Base-by-base conservation (phyloP, 2,113 vertebrate species). In the Brachyhypopomus occidentalis region DNA sequence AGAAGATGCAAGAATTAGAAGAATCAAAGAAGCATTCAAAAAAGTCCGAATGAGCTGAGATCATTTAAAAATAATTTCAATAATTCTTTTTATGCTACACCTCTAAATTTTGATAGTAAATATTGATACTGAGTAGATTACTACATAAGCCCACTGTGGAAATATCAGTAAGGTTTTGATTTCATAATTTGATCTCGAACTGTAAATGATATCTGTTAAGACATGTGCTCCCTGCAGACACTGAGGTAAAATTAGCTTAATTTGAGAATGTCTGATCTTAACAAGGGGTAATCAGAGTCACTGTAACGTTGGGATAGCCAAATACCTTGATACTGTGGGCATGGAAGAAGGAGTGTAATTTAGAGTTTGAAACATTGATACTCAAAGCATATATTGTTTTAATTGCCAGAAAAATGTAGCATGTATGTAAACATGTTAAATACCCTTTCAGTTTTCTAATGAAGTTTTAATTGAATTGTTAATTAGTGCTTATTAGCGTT, bases 131-230 rank as follows among this genome's bases (percentile, higher is more conserved):
- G 17, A 62, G 45, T 20, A 79, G 14, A 52, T 52, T 52, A 52
- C 45, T 14, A 8, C 1, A 52, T 52, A 52, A 52, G 8, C 3
- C 45, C 45, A 52, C 45, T 12, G 12, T 52, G 45, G 45, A 52
- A 52, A 45, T 16, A 4, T 79, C 77, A 56, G 48, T 34, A 19
- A 8, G 3, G 19, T 2, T 79, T 59, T 63, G 38, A 23, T 30
- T 8, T 36, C 41, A 72, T 71, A 60, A 62, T 79, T 36, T 62
- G 23, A 79, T 79, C 38, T 79, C 25, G 67, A 72, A 30, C 0
- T 79, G 22, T 8, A 34, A 79, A 71, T 23, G 60, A 25, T 16
- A 11, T 66, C 64, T 63, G 34, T 22, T 63, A 76, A 48, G 62
- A 17, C 22, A 20, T 63, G 16, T 25, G 23, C 20, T 25, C 27